Base-by-base conservation (phyloP, 1,140 invertebrate species). In the Euglossa dilemma region DNA sequence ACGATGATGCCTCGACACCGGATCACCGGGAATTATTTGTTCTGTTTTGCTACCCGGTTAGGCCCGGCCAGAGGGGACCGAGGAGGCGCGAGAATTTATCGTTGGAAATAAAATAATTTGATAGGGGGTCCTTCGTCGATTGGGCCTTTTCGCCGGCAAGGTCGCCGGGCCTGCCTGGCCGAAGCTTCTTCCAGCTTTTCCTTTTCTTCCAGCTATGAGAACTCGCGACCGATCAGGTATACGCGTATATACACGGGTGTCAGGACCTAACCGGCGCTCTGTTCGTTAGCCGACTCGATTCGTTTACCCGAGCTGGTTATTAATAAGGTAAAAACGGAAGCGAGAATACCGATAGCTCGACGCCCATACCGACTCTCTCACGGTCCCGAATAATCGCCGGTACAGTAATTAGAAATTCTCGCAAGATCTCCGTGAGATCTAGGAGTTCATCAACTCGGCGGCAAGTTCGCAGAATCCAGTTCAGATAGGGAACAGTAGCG, bases 71-170 rank as follows among this genome's bases (percentile, higher is more conserved):
- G 12, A 36, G 36, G 1, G 4, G 36, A 4, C 36, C 36, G 36
- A 67, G 23, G 23, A 72, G 45, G 52, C 28, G 80, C 72, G 80
- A 82, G 72, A 82, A 82, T 82, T 82, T 82, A 82, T 81, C 80
- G 80, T 43, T 54, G 61, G 80, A 57, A 82, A 82, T 82, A 82
- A 76, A 82, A 82, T 82, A 82, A 82, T 82, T 76, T 76, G 80
- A 75, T 59, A 52, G 63, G 28, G 14, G 14, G 47, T 20, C 0
- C 23, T 47, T 18, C 28, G 63, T 59, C 72, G 72, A 76, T 67
- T 50, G 80, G 72, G 23, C 23, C 72, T 56, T 57, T 72, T 56
- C 56, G 64, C 63, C 36, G 43, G 72, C 63, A 76, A 59, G 80
- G 72, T 82, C 72, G 74, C 25, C 80, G 11, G 72, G 63, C 16